phyloP scores from a whole-genome alignment of 1,140 invertebrate genomes.

The Aphis craccivora region DNA sequence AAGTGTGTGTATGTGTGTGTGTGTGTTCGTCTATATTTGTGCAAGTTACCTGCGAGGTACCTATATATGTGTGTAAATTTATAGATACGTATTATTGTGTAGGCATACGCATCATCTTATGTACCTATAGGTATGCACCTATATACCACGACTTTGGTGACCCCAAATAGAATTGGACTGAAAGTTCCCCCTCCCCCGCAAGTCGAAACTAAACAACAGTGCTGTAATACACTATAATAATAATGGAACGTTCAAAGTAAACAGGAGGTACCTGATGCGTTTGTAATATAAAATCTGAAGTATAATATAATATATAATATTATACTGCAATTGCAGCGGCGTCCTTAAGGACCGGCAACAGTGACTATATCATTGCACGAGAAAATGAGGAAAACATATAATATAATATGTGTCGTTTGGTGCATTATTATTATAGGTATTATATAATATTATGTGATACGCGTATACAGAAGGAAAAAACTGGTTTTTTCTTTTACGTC shows the following conservation, averaged over 20 bases:
- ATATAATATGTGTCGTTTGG: not conserved
- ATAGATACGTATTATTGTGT: not conserved
- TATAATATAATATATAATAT: too few species aligned
- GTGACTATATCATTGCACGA: not conserved
- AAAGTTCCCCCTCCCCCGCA: not conserved
- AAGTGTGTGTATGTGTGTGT: not conserved
- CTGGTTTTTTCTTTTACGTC: not conserved
- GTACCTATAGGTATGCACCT: not conserved
- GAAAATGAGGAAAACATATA: not conserved
- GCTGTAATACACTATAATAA: not conserved
- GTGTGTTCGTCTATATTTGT: not conserved
- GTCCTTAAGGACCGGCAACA: not conserved
- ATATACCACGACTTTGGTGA: not conserved
- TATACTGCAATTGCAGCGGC: too few species aligned
- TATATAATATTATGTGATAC: not conserved
- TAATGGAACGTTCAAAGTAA: not conserved
- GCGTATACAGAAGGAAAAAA: not conserved
- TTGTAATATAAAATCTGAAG: too few species aligned
- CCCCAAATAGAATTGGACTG: not conserved
- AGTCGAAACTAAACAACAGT: not conserved
- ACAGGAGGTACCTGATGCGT: not conserved
- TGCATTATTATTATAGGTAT: not conserved
- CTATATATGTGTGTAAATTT: not conserved
- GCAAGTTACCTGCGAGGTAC: not conserved
- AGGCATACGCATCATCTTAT: not conserved